These are phyloP conservation scores for Mamestra configurata DNA, from an alignment of 1,140 invertebrate genomes.

Conservation along the genomic window DNA sequence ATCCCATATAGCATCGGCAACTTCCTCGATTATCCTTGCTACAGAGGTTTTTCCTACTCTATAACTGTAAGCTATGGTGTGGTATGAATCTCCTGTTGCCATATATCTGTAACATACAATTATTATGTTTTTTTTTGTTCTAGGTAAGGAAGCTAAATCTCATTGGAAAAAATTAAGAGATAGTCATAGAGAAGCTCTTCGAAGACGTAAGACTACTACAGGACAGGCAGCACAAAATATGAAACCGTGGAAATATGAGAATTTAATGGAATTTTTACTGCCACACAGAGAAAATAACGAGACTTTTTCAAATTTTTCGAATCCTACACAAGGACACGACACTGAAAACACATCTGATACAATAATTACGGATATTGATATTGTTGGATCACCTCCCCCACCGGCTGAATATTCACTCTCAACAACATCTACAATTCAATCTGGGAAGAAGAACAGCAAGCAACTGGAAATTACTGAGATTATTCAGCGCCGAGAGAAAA, in stretches of 20 bases:
- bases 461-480: slow-evolving; percentile 49
- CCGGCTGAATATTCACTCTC: too few relatives aligned
- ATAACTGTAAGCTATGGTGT: slow-evolving; percentile 24
- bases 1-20: slow-evolving; percentile 48
- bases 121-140: slow-evolving; percentile 40
- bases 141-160: slow-evolving; percentile 60
- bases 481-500: slow-evolving; percentile 41
- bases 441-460: slow-evolving; percentile 44
- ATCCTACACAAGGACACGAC: slow-evolving; percentile 39
- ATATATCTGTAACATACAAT: slow-evolving; percentile 53
- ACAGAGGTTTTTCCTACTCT: slow-evolving; percentile 26
- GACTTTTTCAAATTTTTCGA: slow-evolving; percentile 50
- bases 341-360: slow-evolving; percentile 14
- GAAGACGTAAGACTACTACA: slow-evolving; percentile 55
- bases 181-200: slow-evolving; percentile 62
- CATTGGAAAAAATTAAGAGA: slow-evolving; percentile 64
- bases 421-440: slow-evolving; percentile 41
- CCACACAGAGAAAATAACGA: slow-evolving; percentile 48
- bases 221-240: slow-evolving; percentile 48
- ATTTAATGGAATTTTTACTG: slow-evolving; percentile 58
- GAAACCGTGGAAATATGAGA: slow-evolving; percentile 60
- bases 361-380: slow-evolving; percentile 19
- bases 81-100: slow-evolving; percentile 25
- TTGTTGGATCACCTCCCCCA: slow-evolving; percentile 30
- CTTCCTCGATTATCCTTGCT: slow-evolving; percentile 43